A percentile compares a stretch with the other conserved stretches of the same genome.
Evolutionary conservation across 1,140 invertebrate genomes (phyloP).

Genomic region (Drosophila kepulauana): DNA sequence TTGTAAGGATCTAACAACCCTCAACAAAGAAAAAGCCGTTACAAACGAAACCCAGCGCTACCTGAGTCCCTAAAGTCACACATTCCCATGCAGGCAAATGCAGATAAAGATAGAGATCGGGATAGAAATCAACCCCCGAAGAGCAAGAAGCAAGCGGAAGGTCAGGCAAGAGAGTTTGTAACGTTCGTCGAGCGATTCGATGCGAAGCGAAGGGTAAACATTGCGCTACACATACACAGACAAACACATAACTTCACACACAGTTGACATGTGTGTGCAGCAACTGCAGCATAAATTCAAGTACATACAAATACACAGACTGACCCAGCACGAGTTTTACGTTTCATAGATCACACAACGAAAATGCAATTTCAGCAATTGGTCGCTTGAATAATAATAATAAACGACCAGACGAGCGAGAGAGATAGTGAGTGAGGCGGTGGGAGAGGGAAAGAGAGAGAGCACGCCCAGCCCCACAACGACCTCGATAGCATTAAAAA

Average conservation of each 20-base stretch:
- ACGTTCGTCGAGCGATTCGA: conserved; percentile 18
- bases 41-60: conserved; percentile 51
- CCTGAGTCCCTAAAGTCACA: conserved; percentile 44
- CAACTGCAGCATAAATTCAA: conserved; percentile 66
- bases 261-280: conserved; percentile 13
- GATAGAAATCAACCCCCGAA: conserved; percentile 46
- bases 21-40: conserved; percentile 52
- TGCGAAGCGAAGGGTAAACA: conserved; percentile 72
- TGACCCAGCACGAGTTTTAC: conserved; percentile 24
- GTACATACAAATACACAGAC: conserved; percentile 47
- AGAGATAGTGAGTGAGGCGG: neutral
- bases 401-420: neutral
- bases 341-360: conserved; percentile 58
- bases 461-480: conserved; percentile 35
- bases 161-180: conserved; percentile 60
- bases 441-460: neutral
- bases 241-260: conserved; percentile 20
- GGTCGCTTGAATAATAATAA: conserved; percentile 33
- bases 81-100: conserved; percentile 64
- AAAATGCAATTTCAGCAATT: conserved; percentile 75
- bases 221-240: conserved; percentile 41
- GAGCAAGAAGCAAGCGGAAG: conserved; percentile 22
- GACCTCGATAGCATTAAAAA: conserved; percentile 68
- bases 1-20: conserved; percentile 13
- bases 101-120: conserved; percentile 17